Base-by-base conservation (phyloP, 2,888 invertebrate genomes). In the Laothoe populi region DNA sequence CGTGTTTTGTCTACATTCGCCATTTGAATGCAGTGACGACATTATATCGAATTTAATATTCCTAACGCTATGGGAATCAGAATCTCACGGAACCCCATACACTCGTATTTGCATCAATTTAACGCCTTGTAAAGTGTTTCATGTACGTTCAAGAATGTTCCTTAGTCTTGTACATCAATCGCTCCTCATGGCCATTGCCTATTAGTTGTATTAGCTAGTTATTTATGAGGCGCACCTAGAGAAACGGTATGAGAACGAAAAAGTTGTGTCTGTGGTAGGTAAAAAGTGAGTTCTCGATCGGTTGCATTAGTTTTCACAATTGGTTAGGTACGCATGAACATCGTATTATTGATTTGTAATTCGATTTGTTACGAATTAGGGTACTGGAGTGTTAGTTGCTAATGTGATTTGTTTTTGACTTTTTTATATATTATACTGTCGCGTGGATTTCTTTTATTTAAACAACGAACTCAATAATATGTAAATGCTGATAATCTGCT, bases 61-160 rank as follows among this genome's bases (percentile, higher is more conserved):
- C 53, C 53, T 35, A 31, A 35, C 53, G 16, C 53, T 19, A 53
- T 53, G 35, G 53, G 53, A 53, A 53, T 19, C 53, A 53, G 53
- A 53, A 53, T 59, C 59, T 59, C 59, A 59, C 44, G 59, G 59
- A 45, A 45, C 45, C 59, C 59, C 35, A 53, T 53, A 53, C 35
- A 31, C 35, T 46, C 10, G 35, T 58, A 57, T 62, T 62, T 57
- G 42, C 62, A 48, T 46, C 62, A 8, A 62, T 62, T 58, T 58
- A 57, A 35, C 35, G 46, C 11, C 46, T 57, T 48, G 53, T 53
- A 58, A 62, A 59, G 58, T 46, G 40, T 62, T 46, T 46, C 57
- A 57, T 45, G 57, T 40, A 62, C 62, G 62, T 45, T 31, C 38
- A 62, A 46, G 62, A 62, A 62, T 62, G 62, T 57, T 19, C 44